Evolutionary conservation across 2,797 vertebrate species (phyloP).

Genomic region (Apogon talboti): DNA sequence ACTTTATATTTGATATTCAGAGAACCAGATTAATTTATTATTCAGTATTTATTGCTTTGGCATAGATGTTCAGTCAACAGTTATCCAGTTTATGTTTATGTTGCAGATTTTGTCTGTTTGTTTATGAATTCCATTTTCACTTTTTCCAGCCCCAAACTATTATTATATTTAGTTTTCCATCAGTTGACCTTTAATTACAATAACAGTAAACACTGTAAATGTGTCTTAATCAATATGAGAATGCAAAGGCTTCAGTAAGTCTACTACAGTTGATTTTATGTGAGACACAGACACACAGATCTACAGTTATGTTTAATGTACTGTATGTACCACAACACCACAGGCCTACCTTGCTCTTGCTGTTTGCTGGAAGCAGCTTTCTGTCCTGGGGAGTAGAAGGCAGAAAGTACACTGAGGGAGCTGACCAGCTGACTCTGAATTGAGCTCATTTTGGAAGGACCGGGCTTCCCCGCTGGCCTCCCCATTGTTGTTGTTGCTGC

Average conservation of each 20-base stretch:
- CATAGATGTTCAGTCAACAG: too few relatives aligned
- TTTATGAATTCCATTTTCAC: too few relatives aligned
- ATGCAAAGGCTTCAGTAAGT: constrained; percentile 2
- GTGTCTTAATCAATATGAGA: constrained; percentile 15
- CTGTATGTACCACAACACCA: constrained; percentile 25
- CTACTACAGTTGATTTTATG: background rate
- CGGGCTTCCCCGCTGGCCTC: constrained; percentile 79
- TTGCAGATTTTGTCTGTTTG: too few relatives aligned
- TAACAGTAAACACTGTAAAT: constrained; percentile 11
- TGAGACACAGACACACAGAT: constrained; percentile 7
- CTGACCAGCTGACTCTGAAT: constrained; percentile 97
- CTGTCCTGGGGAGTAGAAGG: constrained; percentile 90
- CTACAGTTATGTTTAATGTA: constrained; percentile 6
- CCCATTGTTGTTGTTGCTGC: constrained; percentile 58
- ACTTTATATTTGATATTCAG: too few relatives aligned
- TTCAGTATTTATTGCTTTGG: too few relatives aligned
- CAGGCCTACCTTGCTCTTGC: constrained; percentile 83
- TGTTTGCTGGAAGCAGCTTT: constrained; percentile 82
- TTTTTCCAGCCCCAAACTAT: too few relatives aligned
- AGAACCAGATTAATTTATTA: too few relatives aligned
- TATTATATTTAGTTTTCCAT: too few relatives aligned
- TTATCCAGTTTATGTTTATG: too few relatives aligned
- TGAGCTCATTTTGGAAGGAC: constrained; percentile 94
- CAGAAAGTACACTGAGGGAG: constrained; percentile 94
- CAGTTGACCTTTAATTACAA: too few relatives aligned